Evolutionary conservation across 1,140 invertebrate genomes (phyloP), one percentile per base, ranked within the genome.

Genomic region (Drosophila ficusphila): DNA sequence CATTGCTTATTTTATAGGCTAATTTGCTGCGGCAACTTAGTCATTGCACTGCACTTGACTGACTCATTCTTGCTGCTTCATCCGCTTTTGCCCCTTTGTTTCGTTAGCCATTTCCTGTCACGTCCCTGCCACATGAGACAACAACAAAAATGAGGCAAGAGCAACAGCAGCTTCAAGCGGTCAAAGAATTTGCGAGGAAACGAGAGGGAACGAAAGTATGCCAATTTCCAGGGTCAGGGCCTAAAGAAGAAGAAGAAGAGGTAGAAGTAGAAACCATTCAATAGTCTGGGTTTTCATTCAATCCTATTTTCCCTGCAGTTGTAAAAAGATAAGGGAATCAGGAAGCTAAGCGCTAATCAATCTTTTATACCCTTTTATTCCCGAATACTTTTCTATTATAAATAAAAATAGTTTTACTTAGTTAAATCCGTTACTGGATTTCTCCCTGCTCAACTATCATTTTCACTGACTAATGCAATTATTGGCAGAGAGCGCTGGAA

Each of bases 41-140:
- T 52, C 49, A 36, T 53, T 54, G 49, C 49, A 18, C 27, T 69
- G 21, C 47, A 67, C 39, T 69, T 54, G 58, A 57, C 39, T 56
- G 18, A 49, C 25, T 31, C 25, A 31, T 16, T n/a, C 11, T 9
- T 27, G 14, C 21, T 18, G 12, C n/a, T 25, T 42, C 4, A 27
- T 16, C 25, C 9, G 11, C 8, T 4, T 2, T 33, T 19, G 12
- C 25, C 47, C 14, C 1, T 18, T 49, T 34, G n/a, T 51, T 38
- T 44, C 42, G 42, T 27, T 48, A 46, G 34, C 52, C 62, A 71
- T 42, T 71, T 71, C 68, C 68, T 71, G 68, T 58, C 52, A 71
- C 68, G 68, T 71, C 36, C 48, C 38, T 39, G 58, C 14, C 52
- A 33, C 31, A 53, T 53, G n/a, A 36, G 48, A n/a, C 16, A 34